Evolutionary conservation across 1,140 invertebrate species (phyloP), one percentile per base, ranked within the genome.

Genomic region (Gonioctena quinquepunctata): DNA sequence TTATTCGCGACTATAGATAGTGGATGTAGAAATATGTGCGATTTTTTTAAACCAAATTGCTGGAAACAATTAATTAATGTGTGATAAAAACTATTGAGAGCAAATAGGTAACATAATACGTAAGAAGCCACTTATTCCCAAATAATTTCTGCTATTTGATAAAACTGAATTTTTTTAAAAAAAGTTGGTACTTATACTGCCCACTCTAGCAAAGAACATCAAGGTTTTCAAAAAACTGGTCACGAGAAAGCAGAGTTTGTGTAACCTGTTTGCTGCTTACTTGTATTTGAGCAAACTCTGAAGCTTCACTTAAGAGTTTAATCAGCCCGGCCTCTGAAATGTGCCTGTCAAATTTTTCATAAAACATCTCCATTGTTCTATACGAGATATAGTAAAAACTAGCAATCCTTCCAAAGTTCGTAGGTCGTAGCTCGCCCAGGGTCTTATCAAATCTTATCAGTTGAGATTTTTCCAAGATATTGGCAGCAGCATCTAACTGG

Each of bases 301-400:
- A 92, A 1, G 97, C 91, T 68, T 91, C 88, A 1, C 96, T 95
- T 27, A 99, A 90, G 88, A 99, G 91, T 68, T 88, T 88, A 6
- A 99, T 84, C 42, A 99, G 92, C 73, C 96, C 92, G 2, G 90
- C 88, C 73, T 98, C 94, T 22, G 89, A 91, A 94, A 99, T 97
- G 7, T 92, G 84, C 11, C 90, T 86, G 56, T 88, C 88, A 70
- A 94, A 86, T 71, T 91, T 85, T 77, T 94, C 91, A 83, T 96
- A 96, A 79, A 98, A 94, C 42, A 93, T 90, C 83, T 97, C 93
- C 75, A 99, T 92, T 0, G 97, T 99, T 77, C 97, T 95, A 83
- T 96, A 96, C 77, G 97, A 99, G 49, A 99, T 96, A 83, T 99
- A 99, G 85, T 93, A 99, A 84, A 99, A 95, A 81, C 96, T 98